Evolutionary conservation across 2,113 vertebrate species (phyloP).

Genomic region (Kryptolebias marmoratus): DNA sequence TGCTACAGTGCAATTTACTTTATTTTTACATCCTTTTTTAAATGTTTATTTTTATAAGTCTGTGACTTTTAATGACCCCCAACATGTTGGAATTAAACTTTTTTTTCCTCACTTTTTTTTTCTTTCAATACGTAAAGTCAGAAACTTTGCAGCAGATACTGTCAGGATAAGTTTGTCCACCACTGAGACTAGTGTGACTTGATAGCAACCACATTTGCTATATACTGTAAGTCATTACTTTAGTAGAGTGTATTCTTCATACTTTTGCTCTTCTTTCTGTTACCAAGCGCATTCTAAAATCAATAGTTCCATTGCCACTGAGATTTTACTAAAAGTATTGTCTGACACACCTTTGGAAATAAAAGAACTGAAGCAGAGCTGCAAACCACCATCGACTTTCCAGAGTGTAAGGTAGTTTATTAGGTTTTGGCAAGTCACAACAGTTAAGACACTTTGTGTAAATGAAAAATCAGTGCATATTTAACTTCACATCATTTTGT

Average conservation of each 20-base stretch:
- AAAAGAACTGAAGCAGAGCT: slow-evolving; percentile 2
- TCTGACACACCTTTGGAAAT: slow-evolving; percentile 12
- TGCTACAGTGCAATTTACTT: too few species aligned
- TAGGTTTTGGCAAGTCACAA: neutral
- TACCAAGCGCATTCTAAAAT: slow-evolving; percentile 25
- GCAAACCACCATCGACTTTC: neutral
- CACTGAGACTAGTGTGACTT: slow-evolving; percentile 26
- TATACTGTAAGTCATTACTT: slow-evolving; percentile 18
- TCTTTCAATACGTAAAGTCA: neutral
- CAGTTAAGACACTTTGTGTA: neutral
- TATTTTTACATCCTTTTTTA: too few species aligned
- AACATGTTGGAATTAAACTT: neutral
- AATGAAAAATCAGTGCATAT: neutral
- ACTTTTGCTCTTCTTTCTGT: slow-evolving; percentile 14
- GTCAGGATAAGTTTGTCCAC: neutral
- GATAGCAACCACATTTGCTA: slow-evolving; percentile 20
- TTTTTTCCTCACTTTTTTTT: neutral
- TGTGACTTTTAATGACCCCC: neutral
- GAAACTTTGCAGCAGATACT: slow-evolving; percentile 3
- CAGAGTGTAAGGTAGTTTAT: neutral
- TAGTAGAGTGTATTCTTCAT: slow-evolving; percentile 23
- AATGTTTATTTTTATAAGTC: too few species aligned
- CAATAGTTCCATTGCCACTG: slow-evolving; percentile 12
- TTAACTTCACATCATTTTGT: neutral
- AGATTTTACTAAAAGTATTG: slow-evolving; percentile 12